These are phyloP conservation scores for Boleophthalmus pectinirostris DNA, from an alignment of 2,113 vertebrate genomes.

Conservation along the genomic window DNA sequence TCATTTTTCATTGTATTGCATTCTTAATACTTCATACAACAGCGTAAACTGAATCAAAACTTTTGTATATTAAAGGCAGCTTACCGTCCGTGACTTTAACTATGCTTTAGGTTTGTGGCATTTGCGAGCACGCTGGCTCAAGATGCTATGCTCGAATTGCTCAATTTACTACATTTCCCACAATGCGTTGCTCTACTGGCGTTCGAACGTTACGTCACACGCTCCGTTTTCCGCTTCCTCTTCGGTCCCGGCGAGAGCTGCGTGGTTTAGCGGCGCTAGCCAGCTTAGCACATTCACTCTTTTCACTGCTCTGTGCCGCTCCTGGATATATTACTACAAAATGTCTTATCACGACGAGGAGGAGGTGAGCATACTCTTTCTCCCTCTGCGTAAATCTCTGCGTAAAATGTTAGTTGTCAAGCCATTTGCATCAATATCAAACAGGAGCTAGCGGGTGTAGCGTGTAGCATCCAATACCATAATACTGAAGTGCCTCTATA, in stretches of 20 bases:
- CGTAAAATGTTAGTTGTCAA: neutral
- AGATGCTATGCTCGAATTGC: neutral
- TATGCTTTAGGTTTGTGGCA: neutral
- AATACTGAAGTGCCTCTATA: neutral
- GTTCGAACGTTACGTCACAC: neutral
- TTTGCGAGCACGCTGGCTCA: no score
- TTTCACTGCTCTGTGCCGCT: neutral
- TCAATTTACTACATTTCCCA: conserved; percentile 51
- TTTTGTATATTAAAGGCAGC: neutral
- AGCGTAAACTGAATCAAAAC: neutral
- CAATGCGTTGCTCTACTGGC: conserved; percentile 22
- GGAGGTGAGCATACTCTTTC: conserved; percentile 38
- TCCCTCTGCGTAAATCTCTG: neutral
- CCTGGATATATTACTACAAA: conserved; percentile 4
- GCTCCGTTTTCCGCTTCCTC: conserved; percentile 44
- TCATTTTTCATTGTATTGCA: neutral
- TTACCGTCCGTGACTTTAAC: neutral
- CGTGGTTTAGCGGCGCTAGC: conserved; percentile 56
- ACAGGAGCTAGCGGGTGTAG: conserved; percentile 2
- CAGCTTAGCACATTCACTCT: neutral
- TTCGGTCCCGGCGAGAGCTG: conserved; percentile 36
- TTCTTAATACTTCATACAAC: neutral
- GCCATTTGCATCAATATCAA: neutral
- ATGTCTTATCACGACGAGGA: conserved; percentile 74
- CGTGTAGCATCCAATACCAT: neutral